phyloP scores from a whole-genome alignment of 2,113 vertebrate genomes.

The Pavo muticus region DNA sequence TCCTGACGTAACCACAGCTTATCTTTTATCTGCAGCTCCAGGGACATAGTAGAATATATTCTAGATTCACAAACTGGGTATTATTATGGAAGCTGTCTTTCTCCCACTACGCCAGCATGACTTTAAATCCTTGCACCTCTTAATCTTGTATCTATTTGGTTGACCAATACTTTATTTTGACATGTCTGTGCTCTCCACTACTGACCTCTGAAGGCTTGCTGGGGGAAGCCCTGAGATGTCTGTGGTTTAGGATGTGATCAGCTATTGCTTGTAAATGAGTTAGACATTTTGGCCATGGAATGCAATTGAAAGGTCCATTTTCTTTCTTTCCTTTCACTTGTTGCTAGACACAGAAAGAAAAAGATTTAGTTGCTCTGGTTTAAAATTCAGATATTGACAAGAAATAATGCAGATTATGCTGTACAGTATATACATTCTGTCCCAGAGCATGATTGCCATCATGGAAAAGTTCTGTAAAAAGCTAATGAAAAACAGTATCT shows the following conservation, averaged over 20 bases:
- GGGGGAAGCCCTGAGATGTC: neutral
- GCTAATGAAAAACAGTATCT: neutral
- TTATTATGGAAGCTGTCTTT: rapidly evolving
- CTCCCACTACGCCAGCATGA: neutral
- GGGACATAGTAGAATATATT: neutral
- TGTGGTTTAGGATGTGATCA: neutral
- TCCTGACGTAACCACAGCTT: neutral
- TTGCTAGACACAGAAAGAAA: neutral
- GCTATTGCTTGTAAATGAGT: neutral
- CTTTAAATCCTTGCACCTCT: neutral
- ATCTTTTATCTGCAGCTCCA: neutral
- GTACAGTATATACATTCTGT: neutral
- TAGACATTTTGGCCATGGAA: neutral
- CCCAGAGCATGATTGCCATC: neutral
- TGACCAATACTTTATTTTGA: neutral
- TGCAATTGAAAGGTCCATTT: neutral
- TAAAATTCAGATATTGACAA: neutral
- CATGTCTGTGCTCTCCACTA: neutral
- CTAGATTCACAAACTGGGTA: neutral
- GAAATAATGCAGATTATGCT: neutral
- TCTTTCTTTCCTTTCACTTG: neutral
- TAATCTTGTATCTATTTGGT: neutral
- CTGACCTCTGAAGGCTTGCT: neutral
- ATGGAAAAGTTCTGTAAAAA: neutral
- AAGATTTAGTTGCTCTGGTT: neutral